Evolutionary conservation across 1,140 invertebrate species (phyloP).

Genomic region (Choristoneura fumiferana): DNA sequence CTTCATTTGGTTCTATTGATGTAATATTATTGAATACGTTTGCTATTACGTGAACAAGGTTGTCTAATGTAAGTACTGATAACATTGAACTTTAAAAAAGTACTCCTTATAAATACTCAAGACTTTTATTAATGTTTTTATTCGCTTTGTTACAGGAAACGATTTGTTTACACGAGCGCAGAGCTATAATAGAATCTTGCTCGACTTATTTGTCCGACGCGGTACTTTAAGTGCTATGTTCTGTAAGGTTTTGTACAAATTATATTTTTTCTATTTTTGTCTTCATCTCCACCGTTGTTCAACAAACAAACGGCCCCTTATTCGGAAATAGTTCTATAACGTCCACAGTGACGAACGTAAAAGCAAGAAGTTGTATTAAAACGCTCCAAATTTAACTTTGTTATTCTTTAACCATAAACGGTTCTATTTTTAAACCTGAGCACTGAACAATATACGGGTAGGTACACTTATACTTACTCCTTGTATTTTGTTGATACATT

Average conservation of each 20-base stretch:
- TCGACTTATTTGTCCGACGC: background rate
- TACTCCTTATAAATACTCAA: conserved; percentile 6
- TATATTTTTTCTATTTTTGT: background rate
- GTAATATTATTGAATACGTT: background rate
- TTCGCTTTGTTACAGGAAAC: background rate
- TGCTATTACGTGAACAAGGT: background rate
- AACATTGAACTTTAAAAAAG: conserved; percentile 4
- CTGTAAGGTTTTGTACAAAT: background rate
- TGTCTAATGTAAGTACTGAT: background rate
- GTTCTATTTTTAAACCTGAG: background rate
- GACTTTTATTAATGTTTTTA: conserved; percentile 1
- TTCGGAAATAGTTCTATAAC: background rate
- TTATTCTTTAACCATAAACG: background rate
- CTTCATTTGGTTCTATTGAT: background rate
- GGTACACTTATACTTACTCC: no score
- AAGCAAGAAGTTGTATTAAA: background rate
- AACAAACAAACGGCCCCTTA: conserved; percentile 1
- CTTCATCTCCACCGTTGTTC: background rate
- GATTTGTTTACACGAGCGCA: background rate
- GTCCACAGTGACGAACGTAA: background rate
- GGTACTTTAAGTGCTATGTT: background rate
- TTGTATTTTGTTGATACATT: no score
- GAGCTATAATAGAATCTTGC: background rate
- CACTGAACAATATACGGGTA: no score
- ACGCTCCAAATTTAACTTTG: background rate